A percentile compares a stretch with the other conserved stretches of the same genome.
Evolutionary conservation across 2,113 vertebrate species (phyloP).

Genomic region (Alethe diademata): DNA sequence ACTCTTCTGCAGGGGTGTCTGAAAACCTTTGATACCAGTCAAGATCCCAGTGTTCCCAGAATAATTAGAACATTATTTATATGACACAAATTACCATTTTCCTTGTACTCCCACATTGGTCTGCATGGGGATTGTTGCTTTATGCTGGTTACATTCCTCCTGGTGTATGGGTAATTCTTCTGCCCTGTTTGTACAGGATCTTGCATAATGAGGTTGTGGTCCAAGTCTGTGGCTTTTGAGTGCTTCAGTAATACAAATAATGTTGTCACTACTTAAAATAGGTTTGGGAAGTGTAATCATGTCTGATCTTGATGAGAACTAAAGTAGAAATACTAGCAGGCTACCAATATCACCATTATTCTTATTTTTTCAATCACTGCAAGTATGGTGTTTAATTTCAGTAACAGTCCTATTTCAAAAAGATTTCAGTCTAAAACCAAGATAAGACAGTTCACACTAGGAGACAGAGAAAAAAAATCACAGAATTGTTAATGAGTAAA

Average conservation of each 20-base stretch:
- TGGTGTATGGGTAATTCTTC: not conserved
- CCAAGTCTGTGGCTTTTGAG: constrained; percentile 13
- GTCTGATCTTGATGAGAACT: not conserved
- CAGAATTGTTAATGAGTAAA: not conserved
- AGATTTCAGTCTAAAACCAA: not conserved
- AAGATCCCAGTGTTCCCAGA: not conserved
- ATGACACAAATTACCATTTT: not conserved
- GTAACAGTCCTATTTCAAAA: not conserved
- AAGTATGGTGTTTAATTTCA: not conserved
- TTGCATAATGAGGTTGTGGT: constrained; percentile 26
- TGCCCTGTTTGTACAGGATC: constrained; percentile 15
- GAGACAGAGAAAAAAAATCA: not conserved
- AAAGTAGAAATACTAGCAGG: not conserved
- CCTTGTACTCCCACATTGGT: not conserved
- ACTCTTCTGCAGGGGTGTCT: not conserved
- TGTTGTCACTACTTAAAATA: constrained; percentile 42
- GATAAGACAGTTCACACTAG: not conserved
- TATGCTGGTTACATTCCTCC: constrained; percentile 11
- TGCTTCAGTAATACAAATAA: constrained; percentile 26
- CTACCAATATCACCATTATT: not conserved
- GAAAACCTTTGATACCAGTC: not conserved
- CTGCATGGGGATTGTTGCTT: not conserved
- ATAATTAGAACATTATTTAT: not conserved
- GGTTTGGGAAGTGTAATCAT: not conserved
- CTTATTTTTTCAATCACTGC: not conserved